Percentiles rank a stretch among this genome's conserved stretches.
Evolutionary conservation across 2,113 vertebrate genomes (phyloP).

Genomic region (Solea senegalensis): DNA sequence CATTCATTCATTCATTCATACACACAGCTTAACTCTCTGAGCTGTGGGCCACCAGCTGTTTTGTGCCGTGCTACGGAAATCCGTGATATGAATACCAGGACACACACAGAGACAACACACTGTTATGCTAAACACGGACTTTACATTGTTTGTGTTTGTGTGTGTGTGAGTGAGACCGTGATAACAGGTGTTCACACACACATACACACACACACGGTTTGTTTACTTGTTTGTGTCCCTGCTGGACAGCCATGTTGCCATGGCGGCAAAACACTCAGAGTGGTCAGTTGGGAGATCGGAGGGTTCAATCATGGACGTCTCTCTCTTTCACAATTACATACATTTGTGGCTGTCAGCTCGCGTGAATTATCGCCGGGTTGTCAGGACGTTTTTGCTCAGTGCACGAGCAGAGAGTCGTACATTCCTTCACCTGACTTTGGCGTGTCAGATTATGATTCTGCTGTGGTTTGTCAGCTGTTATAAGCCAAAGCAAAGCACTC

Average conservation of each 20-base stretch:
- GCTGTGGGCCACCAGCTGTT: too few relatives aligned
- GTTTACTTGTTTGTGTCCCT: constrained; percentile 44
- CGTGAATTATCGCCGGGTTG: too few relatives aligned
- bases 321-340: too few relatives aligned
- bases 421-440: background rate
- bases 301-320: too few relatives aligned
- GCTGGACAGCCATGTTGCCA: constrained; percentile 23
- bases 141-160: background rate
- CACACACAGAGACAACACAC: constrained; percentile 23
- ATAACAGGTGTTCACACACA: constrained; percentile 26
- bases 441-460: too few relatives aligned
- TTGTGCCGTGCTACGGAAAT: constrained; percentile 12
- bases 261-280: constrained; percentile 7
- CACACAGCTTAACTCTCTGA: too few relatives aligned
- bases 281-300: background rate
- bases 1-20: too few relatives aligned
- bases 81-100: constrained; percentile 17
- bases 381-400: too few relatives aligned
- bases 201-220: background rate
- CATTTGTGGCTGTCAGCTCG: too few relatives aligned
- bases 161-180: background rate
- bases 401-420: too few relatives aligned
- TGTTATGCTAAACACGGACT: constrained; percentile 21
- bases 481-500: background rate
- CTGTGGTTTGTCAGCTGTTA: too few relatives aligned